Conservation (phyloP, 2,797 vertebrate species). For the Xenops minutus region DNA sequence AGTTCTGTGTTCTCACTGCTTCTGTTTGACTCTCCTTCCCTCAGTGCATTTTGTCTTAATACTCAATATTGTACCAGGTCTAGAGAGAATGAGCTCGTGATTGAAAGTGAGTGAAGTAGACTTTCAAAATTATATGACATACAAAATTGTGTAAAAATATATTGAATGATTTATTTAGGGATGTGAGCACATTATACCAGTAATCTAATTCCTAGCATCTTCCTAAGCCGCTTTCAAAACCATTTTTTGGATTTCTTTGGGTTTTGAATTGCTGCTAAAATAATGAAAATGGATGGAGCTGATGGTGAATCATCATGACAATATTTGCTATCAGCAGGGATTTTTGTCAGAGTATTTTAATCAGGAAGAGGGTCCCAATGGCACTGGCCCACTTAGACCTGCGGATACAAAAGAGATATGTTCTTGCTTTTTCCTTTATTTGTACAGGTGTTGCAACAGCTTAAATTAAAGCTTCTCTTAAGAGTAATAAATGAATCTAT, state of each 20-base stretch:
- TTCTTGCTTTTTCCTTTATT: not conserved
- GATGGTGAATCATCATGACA: not conserved
- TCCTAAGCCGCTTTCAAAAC: conserved; percentile 1
- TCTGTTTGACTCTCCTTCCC: not conserved
- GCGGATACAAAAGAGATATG: not conserved
- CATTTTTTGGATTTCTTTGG: not conserved
- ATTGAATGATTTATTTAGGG: not conserved
- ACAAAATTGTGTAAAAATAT: not conserved
- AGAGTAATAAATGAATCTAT: not conserved
- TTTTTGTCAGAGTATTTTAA: not conserved
- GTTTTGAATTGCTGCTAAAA: conserved; percentile 4
- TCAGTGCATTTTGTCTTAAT: not conserved
- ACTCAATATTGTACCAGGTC: not conserved
- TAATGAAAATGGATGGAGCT: not conserved
- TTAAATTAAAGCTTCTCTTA: not conserved
- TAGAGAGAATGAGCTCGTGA: not conserved
- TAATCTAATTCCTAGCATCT: not conserved
- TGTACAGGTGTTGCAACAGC: not conserved
- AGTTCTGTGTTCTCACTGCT: not conserved
- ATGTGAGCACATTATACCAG: not conserved
- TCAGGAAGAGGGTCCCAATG: not conserved
- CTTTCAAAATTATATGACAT: not conserved
- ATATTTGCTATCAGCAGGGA: not conserved
- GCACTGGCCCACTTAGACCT: conserved; percentile 38
- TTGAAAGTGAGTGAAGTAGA: not conserved